Percentiles rank a stretch among this genome's conserved stretches.
These are phyloP conservation scores for Macrochelys suwanniensis DNA, from an alignment of 2,797 vertebrate species.

Conservation along the genomic window DNA sequence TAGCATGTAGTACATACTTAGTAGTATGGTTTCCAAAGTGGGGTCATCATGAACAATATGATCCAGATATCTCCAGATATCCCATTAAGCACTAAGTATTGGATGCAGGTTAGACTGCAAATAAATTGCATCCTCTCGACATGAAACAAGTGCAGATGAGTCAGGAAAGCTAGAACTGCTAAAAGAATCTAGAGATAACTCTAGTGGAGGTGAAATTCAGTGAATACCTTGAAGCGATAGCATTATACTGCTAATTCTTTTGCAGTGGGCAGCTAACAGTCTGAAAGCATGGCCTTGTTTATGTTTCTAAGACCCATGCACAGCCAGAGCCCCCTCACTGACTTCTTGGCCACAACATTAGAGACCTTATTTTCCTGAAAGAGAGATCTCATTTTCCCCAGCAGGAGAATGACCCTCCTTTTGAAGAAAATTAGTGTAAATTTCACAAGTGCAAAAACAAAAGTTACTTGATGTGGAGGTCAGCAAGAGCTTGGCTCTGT, in stretches of 20 bases:
- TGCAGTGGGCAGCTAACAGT: slow-evolving; percentile 13
- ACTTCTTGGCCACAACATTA: background rate
- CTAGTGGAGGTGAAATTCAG: background rate
- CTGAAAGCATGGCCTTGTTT: background rate
- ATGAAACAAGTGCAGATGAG: slow-evolving; percentile 44
- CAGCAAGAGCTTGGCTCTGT: slow-evolving; percentile 33
- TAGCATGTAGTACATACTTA: background rate
- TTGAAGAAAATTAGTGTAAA: slow-evolving; percentile 55
- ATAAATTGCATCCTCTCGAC: slow-evolving; percentile 38
- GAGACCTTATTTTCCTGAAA: background rate
- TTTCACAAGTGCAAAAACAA: slow-evolving; percentile 43
- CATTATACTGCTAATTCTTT: background rate
- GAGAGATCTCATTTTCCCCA: background rate
- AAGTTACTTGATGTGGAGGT: background rate
- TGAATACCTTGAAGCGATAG: slow-evolving; percentile 29
- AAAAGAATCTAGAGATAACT: slow-evolving; percentile 32
- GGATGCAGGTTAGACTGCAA: slow-evolving; percentile 10
- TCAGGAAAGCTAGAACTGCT: slow-evolving; percentile 28
- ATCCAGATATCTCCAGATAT: background rate
- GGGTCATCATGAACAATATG: background rate
- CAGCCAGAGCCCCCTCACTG: background rate
- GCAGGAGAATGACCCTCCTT: slow-evolving; percentile 7
- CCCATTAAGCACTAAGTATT: slow-evolving; percentile 11
- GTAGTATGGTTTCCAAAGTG: background rate
- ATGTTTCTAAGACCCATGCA: slow-evolving; percentile 22